phyloP scores from a whole-genome alignment of 2,797 vertebrate genomes.

The Pitangus sulphuratus region DNA sequence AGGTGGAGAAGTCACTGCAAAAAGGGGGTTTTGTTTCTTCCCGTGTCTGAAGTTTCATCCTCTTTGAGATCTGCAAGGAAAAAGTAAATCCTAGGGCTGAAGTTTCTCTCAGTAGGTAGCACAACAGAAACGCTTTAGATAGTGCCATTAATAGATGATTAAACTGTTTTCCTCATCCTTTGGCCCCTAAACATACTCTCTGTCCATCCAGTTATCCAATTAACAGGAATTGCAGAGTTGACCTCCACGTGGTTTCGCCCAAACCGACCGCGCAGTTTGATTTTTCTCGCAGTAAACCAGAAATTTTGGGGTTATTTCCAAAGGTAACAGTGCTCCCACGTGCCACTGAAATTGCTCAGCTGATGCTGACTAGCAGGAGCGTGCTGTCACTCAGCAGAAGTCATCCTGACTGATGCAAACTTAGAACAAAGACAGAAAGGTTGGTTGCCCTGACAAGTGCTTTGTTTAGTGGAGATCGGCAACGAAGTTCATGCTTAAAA shows the following conservation, averaged over 20 bases:
- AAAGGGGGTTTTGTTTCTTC: neutral
- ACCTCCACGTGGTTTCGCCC: neutral
- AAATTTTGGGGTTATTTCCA: neutral
- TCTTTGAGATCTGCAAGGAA: neutral
- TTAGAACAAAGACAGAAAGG: neutral
- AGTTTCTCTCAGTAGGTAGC: neutral
- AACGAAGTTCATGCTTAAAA: neutral
- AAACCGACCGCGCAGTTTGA: neutral
- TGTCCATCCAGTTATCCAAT: neutral
- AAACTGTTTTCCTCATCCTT: neutral
- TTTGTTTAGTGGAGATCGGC: neutral
- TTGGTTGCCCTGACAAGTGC: neutral
- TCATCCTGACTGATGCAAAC: neutral
- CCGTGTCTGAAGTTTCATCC: neutral
- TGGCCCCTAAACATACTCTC: neutral
- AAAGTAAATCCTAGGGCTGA: neutral
- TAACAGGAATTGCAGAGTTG: neutral
- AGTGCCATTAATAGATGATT: neutral
- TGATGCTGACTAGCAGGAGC: neutral
- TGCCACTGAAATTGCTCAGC: neutral
- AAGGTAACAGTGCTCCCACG: neutral
- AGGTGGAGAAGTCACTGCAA: neutral
- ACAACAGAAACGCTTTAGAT: neutral
- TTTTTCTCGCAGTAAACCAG: neutral
- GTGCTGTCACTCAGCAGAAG: neutral